phyloP scores from a whole-genome alignment of 2,888 invertebrate genomes.

The Dicycla oo region DNA sequence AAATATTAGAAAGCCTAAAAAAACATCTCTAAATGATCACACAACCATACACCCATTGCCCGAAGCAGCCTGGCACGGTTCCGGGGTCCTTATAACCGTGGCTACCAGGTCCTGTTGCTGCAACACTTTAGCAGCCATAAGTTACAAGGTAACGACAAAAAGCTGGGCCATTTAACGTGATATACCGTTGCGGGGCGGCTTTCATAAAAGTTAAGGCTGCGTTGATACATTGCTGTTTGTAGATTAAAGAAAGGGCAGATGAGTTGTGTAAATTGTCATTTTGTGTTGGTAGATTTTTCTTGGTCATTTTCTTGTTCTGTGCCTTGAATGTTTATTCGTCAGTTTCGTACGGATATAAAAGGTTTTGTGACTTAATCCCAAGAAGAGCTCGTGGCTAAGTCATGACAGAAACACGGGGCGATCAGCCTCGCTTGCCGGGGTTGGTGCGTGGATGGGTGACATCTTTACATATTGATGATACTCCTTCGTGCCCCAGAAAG shows the following conservation, averaged over 20 bases:
- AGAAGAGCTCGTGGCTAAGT: too few relatives aligned
- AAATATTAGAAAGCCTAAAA: constrained; percentile 5
- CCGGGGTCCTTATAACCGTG: constrained; percentile 52
- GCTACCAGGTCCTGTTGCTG: constrained; percentile 61
- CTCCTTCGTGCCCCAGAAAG: too few relatives aligned
- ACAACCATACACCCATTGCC: constrained; percentile 35
- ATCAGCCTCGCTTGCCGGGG: too few relatives aligned
- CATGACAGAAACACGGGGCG: too few relatives aligned
- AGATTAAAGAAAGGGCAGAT: constrained; percentile 47
- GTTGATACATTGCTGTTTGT: constrained; percentile 68
- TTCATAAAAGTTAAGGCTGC: constrained; percentile 81
- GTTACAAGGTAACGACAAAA: constrained; percentile 86
- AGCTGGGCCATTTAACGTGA: constrained; percentile 85
- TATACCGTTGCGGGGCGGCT: constrained; percentile 80
- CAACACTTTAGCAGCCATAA: constrained; percentile 74
- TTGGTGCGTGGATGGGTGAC: too few relatives aligned
- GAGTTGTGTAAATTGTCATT: constrained; percentile 13
- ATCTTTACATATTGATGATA: too few relatives aligned
- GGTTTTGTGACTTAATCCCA: too few relatives aligned
- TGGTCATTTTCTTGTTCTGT: not conserved
- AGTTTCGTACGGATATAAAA: too few relatives aligned
- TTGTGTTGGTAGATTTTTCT: not conserved
- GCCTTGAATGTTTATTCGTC: too few relatives aligned
- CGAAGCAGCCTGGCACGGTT: constrained; percentile 35
- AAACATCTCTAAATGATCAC: constrained; percentile 13